Base-by-base conservation (phyloP, 2,797 vertebrate species). In the Intellagama lesueurii region DNA sequence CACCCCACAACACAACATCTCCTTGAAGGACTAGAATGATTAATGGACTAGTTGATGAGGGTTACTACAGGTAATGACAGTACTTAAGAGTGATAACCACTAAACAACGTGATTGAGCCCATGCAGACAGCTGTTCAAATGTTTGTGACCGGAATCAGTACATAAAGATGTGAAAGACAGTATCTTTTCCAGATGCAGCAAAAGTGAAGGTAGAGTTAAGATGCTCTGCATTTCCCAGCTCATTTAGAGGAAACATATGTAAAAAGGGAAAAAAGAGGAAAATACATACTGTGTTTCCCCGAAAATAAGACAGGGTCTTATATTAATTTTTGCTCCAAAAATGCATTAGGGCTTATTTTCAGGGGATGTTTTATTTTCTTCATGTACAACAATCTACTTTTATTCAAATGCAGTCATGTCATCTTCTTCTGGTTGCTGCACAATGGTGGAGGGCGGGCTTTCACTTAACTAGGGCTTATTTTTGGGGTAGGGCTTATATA, bases 211-310 rank as follows among this genome's bases (percentile, higher is more conserved):
- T 0, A 0, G 35, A 81, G 64, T n/a, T 2, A 0, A 89, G 68
- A 49, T 85, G 30, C 75, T 90, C 78, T 66, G 87, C 47, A 44
- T 89, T 91, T 92, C 81, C 56, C 28, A 85, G 80, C 1, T 73
- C 83, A 85, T 52, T 87, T 79, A 81, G 30, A 95, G 95, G 92
- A 96, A 96, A 94, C 93, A 95, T 81, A 94, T 94, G 94, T 0
- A 90, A 90, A 86, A 86, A 66, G 52, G 1, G 86, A 95, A 96
- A 96, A 96, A 72, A 77, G 16, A 0, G 0, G 87, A 83, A 81
- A 40, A 40, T 40, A 40, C 3, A 40, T 40, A 40, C 40, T 3
- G 3, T 40, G 40, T 40, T 40, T 40, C 40, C 40, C 40, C 3
- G n/a, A n/a, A n/a, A n/a, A n/a, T n/a, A n/a, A n/a, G n/a, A n/a